phyloP scores from a whole-genome alignment of 2,888 invertebrate genomes.

The Ephialtes manifestator region DNA sequence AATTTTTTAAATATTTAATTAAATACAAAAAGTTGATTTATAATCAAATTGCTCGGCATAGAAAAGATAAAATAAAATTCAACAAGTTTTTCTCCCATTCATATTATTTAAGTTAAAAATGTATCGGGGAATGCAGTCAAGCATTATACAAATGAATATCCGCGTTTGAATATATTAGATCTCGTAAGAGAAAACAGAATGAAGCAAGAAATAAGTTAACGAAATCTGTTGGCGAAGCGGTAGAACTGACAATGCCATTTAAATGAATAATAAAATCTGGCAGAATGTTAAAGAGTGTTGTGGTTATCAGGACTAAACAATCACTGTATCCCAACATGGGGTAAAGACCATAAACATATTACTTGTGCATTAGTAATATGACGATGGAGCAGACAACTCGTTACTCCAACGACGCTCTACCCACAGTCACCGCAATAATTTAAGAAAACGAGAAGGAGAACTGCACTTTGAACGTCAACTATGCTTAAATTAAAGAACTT shows the following conservation, averaged over 20 bases:
- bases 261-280: constrained; percentile 22
- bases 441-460: neutral
- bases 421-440: constrained; percentile 17
- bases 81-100: neutral
- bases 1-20: no score
- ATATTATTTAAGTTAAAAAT: no score
- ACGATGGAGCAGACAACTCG: neutral
- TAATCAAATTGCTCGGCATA: no score
- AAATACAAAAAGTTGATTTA: no score
- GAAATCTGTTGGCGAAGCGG: neutral
- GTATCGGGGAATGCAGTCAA: no score
- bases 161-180: neutral
- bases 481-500: neutral
- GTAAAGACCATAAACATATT: neutral
- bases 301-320: neutral
- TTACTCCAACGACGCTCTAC: neutral
- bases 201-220: constrained; percentile 2
- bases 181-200: constrained; percentile 69
- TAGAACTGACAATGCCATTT: neutral
- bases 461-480: neutral
- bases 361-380: neutral
- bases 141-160: no score
- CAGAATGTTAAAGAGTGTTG: neutral
- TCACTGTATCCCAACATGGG: neutral
- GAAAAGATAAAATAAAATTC: no score